These are phyloP conservation scores for Drosophila greeni DNA, from an alignment of 2,888 invertebrate genomes.

Conservation along the genomic window DNA sequence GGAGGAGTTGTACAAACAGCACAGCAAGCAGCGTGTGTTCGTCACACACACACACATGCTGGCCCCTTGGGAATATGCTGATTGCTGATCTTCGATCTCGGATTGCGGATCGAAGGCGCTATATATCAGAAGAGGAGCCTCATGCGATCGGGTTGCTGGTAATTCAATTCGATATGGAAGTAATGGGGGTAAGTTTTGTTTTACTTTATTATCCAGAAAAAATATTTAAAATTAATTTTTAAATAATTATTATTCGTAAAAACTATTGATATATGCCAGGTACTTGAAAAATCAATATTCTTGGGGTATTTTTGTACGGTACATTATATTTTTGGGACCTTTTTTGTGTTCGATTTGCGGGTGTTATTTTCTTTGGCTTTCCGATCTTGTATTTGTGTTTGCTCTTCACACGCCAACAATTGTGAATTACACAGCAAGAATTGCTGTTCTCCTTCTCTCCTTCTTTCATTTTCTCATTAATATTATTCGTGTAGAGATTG, in stretches of 20 bases:
- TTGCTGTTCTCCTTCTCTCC: not conserved
- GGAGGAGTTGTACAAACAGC: conserved; percentile 1
- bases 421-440: conserved; percentile 55
- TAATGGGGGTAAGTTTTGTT: not conserved
- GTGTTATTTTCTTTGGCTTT: conserved; percentile 21
- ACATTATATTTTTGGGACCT: not conserved
- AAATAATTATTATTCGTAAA: not conserved
- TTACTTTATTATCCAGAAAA: not conserved
- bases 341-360: conserved; percentile 5
- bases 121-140: not conserved
- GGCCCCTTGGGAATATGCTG: conserved; percentile 6
- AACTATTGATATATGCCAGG: not conserved
- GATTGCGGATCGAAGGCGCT: not conserved
- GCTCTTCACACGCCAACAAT: conserved; percentile 62
- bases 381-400: conserved; percentile 39
- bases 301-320: not conserved
- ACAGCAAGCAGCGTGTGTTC: conserved; percentile 11
- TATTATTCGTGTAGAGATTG: conserved; percentile 12
- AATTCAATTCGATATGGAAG: conserved; percentile 5
- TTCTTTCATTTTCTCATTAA: not conserved
- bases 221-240: no score
- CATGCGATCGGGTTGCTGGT: not conserved
- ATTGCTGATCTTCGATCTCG: not conserved
- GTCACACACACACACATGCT: conserved; percentile 11
- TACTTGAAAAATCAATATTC: not conserved